These are phyloP conservation scores for Babyrousa celebensis DNA, from an alignment of 2,797 vertebrate genomes.

Conservation along the genomic window DNA sequence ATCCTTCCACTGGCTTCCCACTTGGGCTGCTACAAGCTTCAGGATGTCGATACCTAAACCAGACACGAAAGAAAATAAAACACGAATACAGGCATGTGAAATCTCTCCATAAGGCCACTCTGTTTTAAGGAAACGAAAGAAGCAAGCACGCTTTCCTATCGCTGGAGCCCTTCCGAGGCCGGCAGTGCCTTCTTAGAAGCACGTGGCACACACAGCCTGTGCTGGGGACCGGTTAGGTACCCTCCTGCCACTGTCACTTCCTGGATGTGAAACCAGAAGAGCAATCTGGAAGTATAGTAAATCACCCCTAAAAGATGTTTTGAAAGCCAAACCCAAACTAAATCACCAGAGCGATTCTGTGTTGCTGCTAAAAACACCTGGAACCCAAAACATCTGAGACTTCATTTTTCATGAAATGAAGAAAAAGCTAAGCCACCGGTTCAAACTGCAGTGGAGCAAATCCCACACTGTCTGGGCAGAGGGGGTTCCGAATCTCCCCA, in stretches of 20 bases:
- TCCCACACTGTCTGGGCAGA: neutral
- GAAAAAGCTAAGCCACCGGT: conserved; percentile 1
- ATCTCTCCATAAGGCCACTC: neutral
- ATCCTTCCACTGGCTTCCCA: conserved; percentile 98
- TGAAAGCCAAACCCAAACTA: conserved; percentile 57
- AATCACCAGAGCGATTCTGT: neutral
- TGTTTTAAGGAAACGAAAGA: neutral
- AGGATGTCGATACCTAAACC: conserved; percentile 96
- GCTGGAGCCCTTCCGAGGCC: neutral
- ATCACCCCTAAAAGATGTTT: neutral
- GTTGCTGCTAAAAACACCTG: neutral
- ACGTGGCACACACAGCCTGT: neutral
- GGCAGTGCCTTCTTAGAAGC: neutral
- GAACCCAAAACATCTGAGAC: conserved; percentile 9
- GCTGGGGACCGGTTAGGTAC: neutral
- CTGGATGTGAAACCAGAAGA: neutral
- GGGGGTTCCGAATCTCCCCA: neutral
- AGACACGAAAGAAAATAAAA: conserved; percentile 54
- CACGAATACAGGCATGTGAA: neutral
- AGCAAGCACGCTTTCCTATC: neutral
- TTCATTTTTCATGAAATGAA: neutral
- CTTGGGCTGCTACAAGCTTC: conserved; percentile 97
- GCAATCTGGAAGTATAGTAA: neutral
- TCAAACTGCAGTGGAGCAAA: neutral
- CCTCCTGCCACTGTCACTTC: neutral